Evolutionary conservation across 2,797 vertebrate species (phyloP).

Genomic region (Poliocrania exsul): DNA sequence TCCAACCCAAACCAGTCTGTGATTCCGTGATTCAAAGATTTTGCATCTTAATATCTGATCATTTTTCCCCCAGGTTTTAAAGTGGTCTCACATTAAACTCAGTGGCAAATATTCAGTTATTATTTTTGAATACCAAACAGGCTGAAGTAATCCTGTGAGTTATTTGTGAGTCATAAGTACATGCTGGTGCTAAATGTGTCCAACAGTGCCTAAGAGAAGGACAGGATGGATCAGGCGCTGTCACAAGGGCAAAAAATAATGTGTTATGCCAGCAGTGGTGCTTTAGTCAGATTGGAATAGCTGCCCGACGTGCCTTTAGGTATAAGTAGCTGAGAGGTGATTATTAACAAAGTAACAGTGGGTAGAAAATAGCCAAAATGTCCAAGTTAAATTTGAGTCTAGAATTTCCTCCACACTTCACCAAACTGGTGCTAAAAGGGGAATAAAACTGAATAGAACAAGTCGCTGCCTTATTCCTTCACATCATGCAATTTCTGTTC

Average conservation of each 20-base stretch:
- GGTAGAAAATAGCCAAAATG: neutral
- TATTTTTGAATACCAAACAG: neutral
- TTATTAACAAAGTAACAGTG: neutral
- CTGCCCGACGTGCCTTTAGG: neutral
- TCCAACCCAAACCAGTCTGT: neutral
- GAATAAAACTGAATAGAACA: neutral
- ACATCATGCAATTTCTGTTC: neutral
- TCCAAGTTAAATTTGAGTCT: neutral
- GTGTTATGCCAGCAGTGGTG: neutral
- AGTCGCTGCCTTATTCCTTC: neutral
- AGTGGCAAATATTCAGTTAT: neutral
- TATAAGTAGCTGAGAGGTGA: neutral
- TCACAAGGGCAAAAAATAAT: constrained; percentile 4
- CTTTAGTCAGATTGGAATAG: neutral
- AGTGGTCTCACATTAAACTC: neutral
- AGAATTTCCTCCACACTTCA: neutral
- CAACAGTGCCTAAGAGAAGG: constrained; percentile 30
- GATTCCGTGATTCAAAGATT: neutral
- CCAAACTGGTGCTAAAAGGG: neutral
- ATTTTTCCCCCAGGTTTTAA: neutral
- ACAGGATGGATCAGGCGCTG: neutral
- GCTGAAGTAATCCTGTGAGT: constrained; percentile 29
- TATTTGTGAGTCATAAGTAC: constrained; percentile 36
- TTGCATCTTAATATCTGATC: neutral
- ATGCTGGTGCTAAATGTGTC: constrained; percentile 31